These are phyloP conservation scores for Laodelphax striatellus DNA, from an alignment of 1,140 invertebrate species.

Conservation along the genomic window DNA sequence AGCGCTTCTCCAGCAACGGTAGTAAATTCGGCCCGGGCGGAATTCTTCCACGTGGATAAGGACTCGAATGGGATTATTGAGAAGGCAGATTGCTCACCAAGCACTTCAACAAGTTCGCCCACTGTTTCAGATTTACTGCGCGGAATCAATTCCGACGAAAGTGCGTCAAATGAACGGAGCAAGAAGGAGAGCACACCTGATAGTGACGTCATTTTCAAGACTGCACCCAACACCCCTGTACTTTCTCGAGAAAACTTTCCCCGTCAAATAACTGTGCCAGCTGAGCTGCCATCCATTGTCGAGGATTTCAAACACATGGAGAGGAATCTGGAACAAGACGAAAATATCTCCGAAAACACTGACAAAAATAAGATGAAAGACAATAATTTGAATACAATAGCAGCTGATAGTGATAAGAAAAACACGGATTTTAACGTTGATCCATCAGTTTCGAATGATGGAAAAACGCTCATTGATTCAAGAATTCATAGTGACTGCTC, in stretches of 20 bases:
- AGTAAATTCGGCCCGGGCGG: background rate
- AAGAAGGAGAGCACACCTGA: background rate
- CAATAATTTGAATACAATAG: too few species aligned
- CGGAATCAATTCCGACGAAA: background rate
- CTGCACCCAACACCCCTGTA: conserved; percentile 10
- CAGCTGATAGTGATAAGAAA: too few species aligned
- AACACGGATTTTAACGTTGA: too few species aligned
- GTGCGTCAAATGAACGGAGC: background rate
- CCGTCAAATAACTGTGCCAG: background rate
- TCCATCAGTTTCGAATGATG: too few species aligned
- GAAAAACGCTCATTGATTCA: too few species aligned
- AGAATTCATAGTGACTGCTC: too few species aligned
- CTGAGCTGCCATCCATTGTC: background rate
- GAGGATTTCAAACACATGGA: background rate
- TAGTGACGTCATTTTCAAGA: conserved; percentile 7
- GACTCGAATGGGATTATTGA: background rate
- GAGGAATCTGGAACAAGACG: background rate
- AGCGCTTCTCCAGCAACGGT: background rate
- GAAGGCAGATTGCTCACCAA: background rate
- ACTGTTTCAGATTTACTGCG: background rate
- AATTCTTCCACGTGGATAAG: background rate
- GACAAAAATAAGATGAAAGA: too few species aligned
- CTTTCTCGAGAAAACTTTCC: background rate
- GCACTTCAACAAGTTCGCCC: background rate
- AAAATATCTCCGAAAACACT: background rate